Evolutionary conservation across 2,797 vertebrate genomes (phyloP).

Genomic region (Uromys caudimaculatus): DNA sequence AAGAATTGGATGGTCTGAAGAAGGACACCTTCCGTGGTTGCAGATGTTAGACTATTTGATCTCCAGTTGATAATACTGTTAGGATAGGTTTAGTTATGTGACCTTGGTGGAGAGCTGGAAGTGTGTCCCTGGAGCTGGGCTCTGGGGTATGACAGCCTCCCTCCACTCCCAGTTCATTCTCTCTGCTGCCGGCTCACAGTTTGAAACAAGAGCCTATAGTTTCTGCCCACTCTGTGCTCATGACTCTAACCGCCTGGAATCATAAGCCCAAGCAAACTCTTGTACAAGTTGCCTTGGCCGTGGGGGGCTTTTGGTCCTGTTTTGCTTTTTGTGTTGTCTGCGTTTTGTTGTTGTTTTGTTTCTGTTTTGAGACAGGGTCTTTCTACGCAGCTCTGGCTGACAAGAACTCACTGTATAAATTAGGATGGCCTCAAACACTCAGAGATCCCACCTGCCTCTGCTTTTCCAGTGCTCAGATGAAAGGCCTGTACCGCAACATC

Average conservation of each 20-base stretch:
- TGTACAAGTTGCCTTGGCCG: no score
- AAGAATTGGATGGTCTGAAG: neutral
- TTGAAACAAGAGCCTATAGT: neutral
- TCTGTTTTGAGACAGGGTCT: neutral
- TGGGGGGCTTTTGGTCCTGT: neutral
- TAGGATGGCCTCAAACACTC: neutral
- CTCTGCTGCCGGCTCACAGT: neutral
- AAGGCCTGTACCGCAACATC: neutral
- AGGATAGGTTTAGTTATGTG: neutral
- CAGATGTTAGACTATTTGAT: neutral
- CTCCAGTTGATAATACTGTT: neutral
- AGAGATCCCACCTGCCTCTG: neutral
- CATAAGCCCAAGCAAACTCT: neutral
- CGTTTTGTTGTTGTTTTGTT: neutral
- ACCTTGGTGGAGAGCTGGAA: neutral
- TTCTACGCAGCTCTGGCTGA: neutral
- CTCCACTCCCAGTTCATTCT: neutral
- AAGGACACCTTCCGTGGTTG: neutral
- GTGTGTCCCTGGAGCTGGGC: neutral
- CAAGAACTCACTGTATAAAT: neutral
- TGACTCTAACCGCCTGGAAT: neutral
- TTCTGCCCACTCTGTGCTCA: neutral
- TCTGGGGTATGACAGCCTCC: neutral
- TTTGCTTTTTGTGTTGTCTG: neutral
- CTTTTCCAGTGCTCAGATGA: neutral